phyloP scores from a whole-genome alignment of 1,140 invertebrate species.

The Micrasema minimum region DNA sequence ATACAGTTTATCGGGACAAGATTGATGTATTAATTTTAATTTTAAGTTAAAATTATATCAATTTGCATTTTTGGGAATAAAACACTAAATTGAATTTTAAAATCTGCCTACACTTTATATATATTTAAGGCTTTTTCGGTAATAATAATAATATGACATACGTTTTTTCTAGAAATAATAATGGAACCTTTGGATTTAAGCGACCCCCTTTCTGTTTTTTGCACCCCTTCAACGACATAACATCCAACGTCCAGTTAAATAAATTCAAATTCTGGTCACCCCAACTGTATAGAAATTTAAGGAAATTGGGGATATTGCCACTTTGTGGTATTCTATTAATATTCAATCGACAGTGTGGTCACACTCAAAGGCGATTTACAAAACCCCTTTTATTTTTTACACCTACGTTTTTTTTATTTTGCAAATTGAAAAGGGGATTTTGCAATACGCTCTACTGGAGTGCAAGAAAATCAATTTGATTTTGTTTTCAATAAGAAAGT shows the following conservation, averaged over 20 bases:
- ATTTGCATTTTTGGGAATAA: no score
- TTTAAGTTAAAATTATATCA: no score
- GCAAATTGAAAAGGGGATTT: slow-evolving; percentile 1
- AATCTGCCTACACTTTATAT: no score
- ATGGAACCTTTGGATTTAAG: no score
- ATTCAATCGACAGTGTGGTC: slow-evolving; percentile 50
- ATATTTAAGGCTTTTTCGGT: no score
- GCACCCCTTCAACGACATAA: slow-evolving; percentile 1
- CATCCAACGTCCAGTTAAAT: slow-evolving; percentile 23
- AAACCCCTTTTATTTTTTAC: slow-evolving; percentile 41
- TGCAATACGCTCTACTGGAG: slow-evolving; percentile 5
- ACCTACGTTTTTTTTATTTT: slow-evolving; percentile 1
- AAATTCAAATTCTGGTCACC: slow-evolving; percentile 31
- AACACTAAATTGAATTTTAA: no score
- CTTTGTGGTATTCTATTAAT: slow-evolving; percentile 48
- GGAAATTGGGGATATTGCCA: slow-evolving; percentile 49
- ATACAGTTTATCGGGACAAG: no score
- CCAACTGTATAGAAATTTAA: slow-evolving; percentile 4
- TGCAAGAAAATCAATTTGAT: slow-evolving; percentile 18
- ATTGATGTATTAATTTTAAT: no score
- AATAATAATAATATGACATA: no score
- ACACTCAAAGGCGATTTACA: slow-evolving; percentile 49
- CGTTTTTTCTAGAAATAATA: no score
- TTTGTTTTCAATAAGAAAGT: slow-evolving; percentile 15
- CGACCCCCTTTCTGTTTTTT: no score